Evolutionary conservation across 2,888 invertebrate species (phyloP), one percentile per base, ranked within the genome.

Genomic region (Hirudinaria manillensis): DNA sequence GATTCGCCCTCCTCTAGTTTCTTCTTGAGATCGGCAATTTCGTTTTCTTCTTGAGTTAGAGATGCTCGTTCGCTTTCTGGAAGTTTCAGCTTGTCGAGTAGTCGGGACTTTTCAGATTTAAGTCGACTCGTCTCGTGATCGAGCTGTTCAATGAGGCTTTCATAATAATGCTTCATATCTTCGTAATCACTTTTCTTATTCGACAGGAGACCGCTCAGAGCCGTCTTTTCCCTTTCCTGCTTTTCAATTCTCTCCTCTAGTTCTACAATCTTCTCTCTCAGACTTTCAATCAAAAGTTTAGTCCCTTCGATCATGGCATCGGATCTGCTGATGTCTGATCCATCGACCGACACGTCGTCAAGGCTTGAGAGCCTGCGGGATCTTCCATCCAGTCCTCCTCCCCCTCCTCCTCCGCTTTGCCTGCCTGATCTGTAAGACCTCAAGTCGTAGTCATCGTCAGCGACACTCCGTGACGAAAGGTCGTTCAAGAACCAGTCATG

Each of bases 1-100:
- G 91, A 91, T 86, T 98, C 97, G 0, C 95, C 92, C 0, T 94
- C 93, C 80, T 91, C 87, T 29, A 97, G 86, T 85, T 95, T 96
- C 0, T 92, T 90, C 78, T 90, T 88, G 55, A 96, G 76, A 2
- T 70, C 55, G 6, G 77, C 77, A 29, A 79, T 79, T 45, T 79
- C 77, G 34, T 80, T 80, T 71, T 81, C 81, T 70, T 78, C 70
- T 36, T 73, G 74, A 32, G 65, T 36, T 76, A 78, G 34, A 27
- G 78, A 71, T 32, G 75, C 45, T 75, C 80, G 34, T 74, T 78
- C 79, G 76, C 81, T 76, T 72, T 80, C 79, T 38, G 81, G 78
- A 29, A 80, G 77, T 56, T 79, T 79, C 55, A 79, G 70, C 70
- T 77, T 78, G 38, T 80, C 79, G 65, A 80, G 77, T 24, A 84